Conservation (phyloP, 2,113 vertebrate genomes). For the Rutilus rutilus region DNA sequence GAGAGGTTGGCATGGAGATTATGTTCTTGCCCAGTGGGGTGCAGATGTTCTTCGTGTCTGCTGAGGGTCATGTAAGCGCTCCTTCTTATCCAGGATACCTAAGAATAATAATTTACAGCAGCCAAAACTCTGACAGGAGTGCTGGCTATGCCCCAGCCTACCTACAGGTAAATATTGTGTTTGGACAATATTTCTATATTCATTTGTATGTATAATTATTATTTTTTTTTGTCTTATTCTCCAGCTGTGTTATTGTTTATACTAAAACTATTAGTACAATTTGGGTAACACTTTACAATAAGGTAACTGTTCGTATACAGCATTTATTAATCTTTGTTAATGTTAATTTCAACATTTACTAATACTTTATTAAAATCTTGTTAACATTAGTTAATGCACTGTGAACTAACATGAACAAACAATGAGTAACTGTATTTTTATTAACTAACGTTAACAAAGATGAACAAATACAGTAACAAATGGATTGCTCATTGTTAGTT, state of each 20-base stretch:
- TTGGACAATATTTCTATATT: not conserved
- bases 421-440: too few relatives aligned
- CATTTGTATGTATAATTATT: not conserved
- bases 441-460: too few relatives aligned
- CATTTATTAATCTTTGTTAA: too few relatives aligned
- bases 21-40: constrained; percentile 88
- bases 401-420: too few relatives aligned
- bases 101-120: constrained; percentile 81
- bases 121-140: constrained; percentile 65
- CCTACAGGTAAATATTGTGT: constrained; percentile 83
- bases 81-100: constrained; percentile 90
- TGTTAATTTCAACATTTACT: too few relatives aligned
- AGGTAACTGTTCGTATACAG: too few relatives aligned
- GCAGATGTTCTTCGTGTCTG: constrained; percentile 93
- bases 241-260: not conserved
- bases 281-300: too few relatives aligned
- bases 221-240: not conserved
- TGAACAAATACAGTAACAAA: too few relatives aligned
- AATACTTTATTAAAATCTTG: too few relatives aligned
- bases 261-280: not conserved
- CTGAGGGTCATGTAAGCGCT: constrained; percentile 88
- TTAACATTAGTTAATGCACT: too few relatives aligned
- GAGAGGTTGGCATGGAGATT: constrained; percentile 76
- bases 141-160: constrained; percentile 77
- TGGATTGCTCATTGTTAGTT: too few relatives aligned